A percentile compares a stretch with the other conserved stretches of the same genome.
phyloP scores from a whole-genome alignment of 2,797 vertebrate species.

The Zenarchopterus dispar region DNA sequence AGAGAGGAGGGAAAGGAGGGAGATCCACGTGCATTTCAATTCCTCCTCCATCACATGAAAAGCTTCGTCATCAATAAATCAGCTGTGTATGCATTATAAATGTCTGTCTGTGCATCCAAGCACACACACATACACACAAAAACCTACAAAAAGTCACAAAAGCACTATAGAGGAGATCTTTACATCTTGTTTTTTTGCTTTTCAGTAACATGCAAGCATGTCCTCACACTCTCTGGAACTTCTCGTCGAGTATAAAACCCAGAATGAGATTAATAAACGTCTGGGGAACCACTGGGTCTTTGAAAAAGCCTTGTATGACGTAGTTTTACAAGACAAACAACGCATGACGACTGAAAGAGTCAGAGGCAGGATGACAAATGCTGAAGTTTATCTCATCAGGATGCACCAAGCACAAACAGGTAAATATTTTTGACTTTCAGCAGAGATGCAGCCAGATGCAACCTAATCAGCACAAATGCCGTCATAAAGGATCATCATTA shows the following conservation, averaged over 20 bases:
- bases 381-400: background rate
- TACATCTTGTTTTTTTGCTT: conserved; percentile 14
- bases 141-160: conserved; percentile 27
- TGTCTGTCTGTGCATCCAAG: conserved; percentile 66
- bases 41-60: conserved; percentile 74
- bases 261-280: too few relatives aligned
- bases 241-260: too few relatives aligned
- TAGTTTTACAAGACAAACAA: conserved; percentile 18
- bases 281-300: background rate
- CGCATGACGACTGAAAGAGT: background rate
- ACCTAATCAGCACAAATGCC: background rate
- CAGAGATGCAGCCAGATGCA: background rate
- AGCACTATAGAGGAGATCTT: conserved; percentile 9
- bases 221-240: background rate
- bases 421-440: conserved; percentile 35
- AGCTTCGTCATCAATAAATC: conserved; percentile 84
- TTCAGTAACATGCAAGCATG: background rate
- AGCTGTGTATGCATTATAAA: conserved; percentile 79
- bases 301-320: conserved; percentile 1
- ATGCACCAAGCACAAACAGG: conserved; percentile 16
- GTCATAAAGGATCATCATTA: conserved; percentile 3
- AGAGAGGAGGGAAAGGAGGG: conserved; percentile 22
- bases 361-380: conserved; percentile 23
- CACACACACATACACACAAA: conserved; percentile 25
- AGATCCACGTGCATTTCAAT: conserved; percentile 66